Conservation (phyloP, 37 sponge, comb jelly and placozoan genomes). For the Diacarnus erythraeanus region DNA sequence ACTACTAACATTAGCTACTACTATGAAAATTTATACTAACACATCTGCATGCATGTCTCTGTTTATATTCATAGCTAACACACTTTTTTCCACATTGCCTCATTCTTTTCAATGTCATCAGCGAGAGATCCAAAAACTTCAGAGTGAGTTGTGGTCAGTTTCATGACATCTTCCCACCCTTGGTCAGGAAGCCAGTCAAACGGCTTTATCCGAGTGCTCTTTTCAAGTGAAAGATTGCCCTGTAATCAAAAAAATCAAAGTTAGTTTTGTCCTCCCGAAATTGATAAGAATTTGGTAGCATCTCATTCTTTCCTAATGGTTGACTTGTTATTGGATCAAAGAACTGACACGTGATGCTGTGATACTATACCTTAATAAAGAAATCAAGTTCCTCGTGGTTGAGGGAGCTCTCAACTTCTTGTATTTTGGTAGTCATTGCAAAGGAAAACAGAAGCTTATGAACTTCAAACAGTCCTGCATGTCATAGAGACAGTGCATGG, state of each 20-base stretch:
- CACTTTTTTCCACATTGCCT: conserved; percentile 82
- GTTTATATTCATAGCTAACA: not conserved
- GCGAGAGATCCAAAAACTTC: conserved; percentile 86
- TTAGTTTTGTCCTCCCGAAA: too few relatives aligned
- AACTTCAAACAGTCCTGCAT: conserved; percentile 90
- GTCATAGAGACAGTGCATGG: not conserved
- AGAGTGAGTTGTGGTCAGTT: conserved; percentile 65
- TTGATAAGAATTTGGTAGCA: too few relatives aligned
- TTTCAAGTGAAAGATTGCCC: conserved; percentile 97
- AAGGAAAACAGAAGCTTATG: conserved; percentile 99
- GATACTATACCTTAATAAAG: conserved; percentile 94
- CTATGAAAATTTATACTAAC: too few relatives aligned
- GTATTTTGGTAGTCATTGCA: conserved; percentile 98
- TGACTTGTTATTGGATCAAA: too few relatives aligned
- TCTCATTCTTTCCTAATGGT: too few relatives aligned
- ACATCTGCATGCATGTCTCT: too few relatives aligned
- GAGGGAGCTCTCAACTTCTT: conserved; percentile 77
- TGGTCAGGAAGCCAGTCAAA: conserved; percentile 98
- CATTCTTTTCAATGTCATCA: conserved; percentile 89
- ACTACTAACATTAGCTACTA: too few relatives aligned
- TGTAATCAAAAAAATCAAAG: not conserved
- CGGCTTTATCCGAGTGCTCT: conserved; percentile 84
- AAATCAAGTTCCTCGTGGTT: conserved; percentile 93
- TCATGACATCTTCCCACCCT: conserved; percentile 97
- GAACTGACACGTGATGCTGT: too few relatives aligned